Base-by-base conservation (phyloP, 1,140 invertebrate species). In the Andricus grossulariae region DNA sequence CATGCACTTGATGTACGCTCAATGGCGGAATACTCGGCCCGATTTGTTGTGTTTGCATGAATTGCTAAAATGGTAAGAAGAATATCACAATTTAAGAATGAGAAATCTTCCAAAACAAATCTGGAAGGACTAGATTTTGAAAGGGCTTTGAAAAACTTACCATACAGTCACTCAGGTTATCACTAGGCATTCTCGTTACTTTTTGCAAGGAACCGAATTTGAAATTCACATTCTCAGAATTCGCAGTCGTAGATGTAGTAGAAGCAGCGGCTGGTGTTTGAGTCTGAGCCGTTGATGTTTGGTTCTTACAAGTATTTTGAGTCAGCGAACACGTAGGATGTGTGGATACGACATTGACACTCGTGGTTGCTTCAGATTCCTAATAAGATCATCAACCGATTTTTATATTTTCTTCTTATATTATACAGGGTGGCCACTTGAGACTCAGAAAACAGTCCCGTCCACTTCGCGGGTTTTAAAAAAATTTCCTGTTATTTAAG, bases 261-360 rank as follows among this genome's bases (percentile, higher is more conserved):
- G 84, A 66, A 21, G 83, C 60, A 75, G 88, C 76, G 10, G 75
- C 83, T 74, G 88, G 86, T 39, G 89, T 87, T 81, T 91, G 88
- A 16, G 90, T 90, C 83, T 91, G 89, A 51, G 82, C 88, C 21
- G 89, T 90, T 16, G 89, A 90, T 15, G 88, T 90, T 73, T 88
- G 90, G 85, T 85, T 90, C 81, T 91, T 91, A 66, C 83, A 87
- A 51, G 84, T 83, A 77, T 85, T 87, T 55, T 87, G 89, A 1
- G 85, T 73, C 77, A 83, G 74, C 18, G 85, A 86, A 83, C 73
- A 87, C n/a, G 89, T 73, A 18, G 86, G 78, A 45, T 87, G 57
- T 16, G 88, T 84, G 39, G 86, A 84, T 50, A 86, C 82, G 50
- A 86, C 79, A 73, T 87, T 89, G 1, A 88, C 82, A 73, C 73